Conservation (phyloP, 92 coral and sea anemone species). For the Palythoa grandis region DNA sequence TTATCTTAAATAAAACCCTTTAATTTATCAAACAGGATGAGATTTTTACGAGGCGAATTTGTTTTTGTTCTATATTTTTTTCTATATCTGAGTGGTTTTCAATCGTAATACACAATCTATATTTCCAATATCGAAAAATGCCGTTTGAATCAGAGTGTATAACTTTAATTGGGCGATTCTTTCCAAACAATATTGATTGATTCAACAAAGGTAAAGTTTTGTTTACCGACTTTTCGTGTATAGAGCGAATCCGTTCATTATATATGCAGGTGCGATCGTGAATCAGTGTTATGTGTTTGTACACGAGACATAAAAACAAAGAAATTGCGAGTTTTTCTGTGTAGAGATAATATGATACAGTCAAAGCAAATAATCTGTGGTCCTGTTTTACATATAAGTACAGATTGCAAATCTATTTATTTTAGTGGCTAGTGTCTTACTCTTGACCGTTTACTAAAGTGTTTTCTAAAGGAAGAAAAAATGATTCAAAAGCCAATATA, state of each 20-base stretch:
- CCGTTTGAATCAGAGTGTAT: conserved; percentile 14
- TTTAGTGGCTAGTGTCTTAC: conserved; percentile 21
- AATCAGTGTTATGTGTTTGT: conserved; percentile 5
- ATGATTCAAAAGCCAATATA: conserved; percentile 9
- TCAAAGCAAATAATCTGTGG: conserved; percentile 35
- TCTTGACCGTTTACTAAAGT: conserved; percentile 9
- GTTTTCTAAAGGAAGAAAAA: conserved; percentile 1
- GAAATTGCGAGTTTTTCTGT: conserved; percentile 41
- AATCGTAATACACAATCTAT: conserved; percentile 8
- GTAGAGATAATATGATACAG: conserved; percentile 33
- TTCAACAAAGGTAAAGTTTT: conserved; percentile 25
- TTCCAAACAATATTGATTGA: conserved; percentile 28
- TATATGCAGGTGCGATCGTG: neutral
- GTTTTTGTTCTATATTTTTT: conserved; percentile 13
- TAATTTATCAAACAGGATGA: conserved; percentile 20
- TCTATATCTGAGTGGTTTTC: neutral
- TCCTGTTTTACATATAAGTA: conserved; percentile 42
- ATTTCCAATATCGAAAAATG: conserved; percentile 1
- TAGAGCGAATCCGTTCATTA: conserved; percentile 26
- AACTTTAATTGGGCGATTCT: conserved; percentile 27
- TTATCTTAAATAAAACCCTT: neutral
- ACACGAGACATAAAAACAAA: conserved; percentile 28
- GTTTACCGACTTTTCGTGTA: conserved; percentile 8
- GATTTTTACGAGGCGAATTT: neutral
- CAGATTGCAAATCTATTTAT: conserved; percentile 22